Evolutionary conservation across 2,797 vertebrate genomes (phyloP).

Genomic region (Gambelia wislizenii): DNA sequence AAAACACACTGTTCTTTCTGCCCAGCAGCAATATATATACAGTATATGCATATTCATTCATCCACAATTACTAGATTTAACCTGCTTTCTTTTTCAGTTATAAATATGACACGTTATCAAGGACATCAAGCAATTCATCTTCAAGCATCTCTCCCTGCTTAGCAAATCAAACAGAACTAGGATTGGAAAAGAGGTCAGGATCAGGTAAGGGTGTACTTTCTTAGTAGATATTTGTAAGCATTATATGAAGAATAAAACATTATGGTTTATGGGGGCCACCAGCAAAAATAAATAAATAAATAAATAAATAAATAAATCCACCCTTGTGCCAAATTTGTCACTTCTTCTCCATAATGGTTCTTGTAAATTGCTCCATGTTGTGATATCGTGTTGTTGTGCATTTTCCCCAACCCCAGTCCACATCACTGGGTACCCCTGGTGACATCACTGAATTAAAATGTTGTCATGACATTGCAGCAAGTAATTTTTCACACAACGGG

Average conservation of each 20-base stretch:
- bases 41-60: neutral
- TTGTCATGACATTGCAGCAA: too few species aligned
- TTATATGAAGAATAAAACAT: neutral
- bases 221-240: neutral
- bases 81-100: conserved; percentile 68
- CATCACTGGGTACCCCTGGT: neutral
- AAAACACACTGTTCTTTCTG: neutral
- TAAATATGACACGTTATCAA: conserved; percentile 65
- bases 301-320: too few species aligned
- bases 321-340: too few species aligned
- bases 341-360: neutral
- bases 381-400: neutral
- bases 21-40: rapidly evolving
- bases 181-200: neutral
- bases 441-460: neutral
- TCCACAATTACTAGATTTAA: conserved; percentile 18
- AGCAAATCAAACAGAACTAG: neutral
- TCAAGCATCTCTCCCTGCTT: conserved; percentile 61
- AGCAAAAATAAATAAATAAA: too few species aligned
- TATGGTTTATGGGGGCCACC: neutral
- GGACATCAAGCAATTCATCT: conserved; percentile 28
- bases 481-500: neutral
- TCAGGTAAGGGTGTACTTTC: conserved; percentile 51
- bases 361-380: too few species aligned
- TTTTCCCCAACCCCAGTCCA: neutral